Percentiles rank a stretch among this genome's conserved stretches.
These are phyloP conservation scores for Carduelis carduelis DNA, from an alignment of 2,797 vertebrate genomes.

Conservation along the genomic window DNA sequence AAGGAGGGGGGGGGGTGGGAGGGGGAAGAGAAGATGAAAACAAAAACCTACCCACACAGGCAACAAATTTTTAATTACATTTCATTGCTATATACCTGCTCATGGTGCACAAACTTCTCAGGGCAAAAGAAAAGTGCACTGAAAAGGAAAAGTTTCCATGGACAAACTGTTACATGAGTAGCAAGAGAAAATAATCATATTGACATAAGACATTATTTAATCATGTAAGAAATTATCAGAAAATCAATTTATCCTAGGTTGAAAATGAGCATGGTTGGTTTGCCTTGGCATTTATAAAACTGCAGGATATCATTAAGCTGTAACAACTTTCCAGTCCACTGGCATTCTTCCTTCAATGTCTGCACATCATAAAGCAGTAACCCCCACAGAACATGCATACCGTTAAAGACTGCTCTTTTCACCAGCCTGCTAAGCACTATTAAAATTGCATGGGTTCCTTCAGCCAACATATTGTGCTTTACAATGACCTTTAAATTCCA, in stretches of 20 bases:
- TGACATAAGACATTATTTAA: slow-evolving; percentile 34
- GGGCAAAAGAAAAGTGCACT: neutral
- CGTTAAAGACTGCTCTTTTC: slow-evolving; percentile 28
- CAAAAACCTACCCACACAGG: neutral
- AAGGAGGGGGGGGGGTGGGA: rapidly evolving
- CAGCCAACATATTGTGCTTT: neutral
- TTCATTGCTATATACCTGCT: neutral
- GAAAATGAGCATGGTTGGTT: neutral
- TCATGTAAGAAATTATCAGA: slow-evolving; percentile 14
- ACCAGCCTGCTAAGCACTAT: slow-evolving; percentile 14
- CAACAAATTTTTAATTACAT: neutral
- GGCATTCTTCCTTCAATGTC: slow-evolving; percentile 9
- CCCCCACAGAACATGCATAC: neutral
- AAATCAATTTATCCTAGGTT: slow-evolving; percentile 46
- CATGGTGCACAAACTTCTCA: neutral
- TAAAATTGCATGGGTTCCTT: slow-evolving; percentile 62
- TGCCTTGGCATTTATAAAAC: slow-evolving; percentile 53
- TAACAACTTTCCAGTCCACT: slow-evolving; percentile 34
- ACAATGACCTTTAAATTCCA: slow-evolving; percentile 49
- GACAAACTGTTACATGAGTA: neutral
- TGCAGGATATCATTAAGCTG: slow-evolving; percentile 57
- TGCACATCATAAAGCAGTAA: slow-evolving; percentile 30
- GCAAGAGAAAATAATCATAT: neutral
- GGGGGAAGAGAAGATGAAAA: neutral
- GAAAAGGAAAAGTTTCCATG: neutral